Percentiles rank a stretch among this genome's conserved stretches.
Evolutionary conservation across 2,797 vertebrate genomes (phyloP).

Genomic region (Dendrocincla fuliginosa): DNA sequence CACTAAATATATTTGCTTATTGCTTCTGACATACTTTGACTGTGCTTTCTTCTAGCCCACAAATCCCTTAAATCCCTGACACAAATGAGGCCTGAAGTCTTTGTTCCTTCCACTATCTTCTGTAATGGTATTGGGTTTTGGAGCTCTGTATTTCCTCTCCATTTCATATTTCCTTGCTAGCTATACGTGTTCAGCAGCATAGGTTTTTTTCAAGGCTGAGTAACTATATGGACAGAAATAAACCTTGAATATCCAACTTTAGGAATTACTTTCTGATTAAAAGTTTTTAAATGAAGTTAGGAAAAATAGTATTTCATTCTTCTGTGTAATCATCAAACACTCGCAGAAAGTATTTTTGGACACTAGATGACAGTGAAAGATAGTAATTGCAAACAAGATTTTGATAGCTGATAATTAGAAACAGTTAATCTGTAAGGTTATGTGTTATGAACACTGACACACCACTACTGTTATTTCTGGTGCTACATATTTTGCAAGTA

Average conservation of each 20-base stretch:
- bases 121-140: not conserved
- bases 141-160: not conserved
- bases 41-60: not conserved
- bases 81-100: not conserved
- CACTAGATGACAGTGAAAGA: constrained; percentile 45
- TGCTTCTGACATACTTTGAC: not conserved
- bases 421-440: not conserved
- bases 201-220: not conserved
- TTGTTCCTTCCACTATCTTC: not conserved
- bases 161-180: not conserved
- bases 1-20: not conserved
- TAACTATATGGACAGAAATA: not conserved
- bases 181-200: not conserved
- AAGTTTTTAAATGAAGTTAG: not conserved
- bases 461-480: not conserved
- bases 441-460: not conserved
- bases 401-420: not conserved
- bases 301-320: not conserved
- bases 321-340: not conserved
- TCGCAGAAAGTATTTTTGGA: not conserved
- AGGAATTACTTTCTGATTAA: not conserved
- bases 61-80: not conserved
- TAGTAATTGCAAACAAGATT: not conserved
- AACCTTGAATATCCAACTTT: not conserved
- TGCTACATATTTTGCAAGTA: not conserved